phyloP scores from a whole-genome alignment of 2,888 invertebrate species.

The Resseliella maxima region DNA sequence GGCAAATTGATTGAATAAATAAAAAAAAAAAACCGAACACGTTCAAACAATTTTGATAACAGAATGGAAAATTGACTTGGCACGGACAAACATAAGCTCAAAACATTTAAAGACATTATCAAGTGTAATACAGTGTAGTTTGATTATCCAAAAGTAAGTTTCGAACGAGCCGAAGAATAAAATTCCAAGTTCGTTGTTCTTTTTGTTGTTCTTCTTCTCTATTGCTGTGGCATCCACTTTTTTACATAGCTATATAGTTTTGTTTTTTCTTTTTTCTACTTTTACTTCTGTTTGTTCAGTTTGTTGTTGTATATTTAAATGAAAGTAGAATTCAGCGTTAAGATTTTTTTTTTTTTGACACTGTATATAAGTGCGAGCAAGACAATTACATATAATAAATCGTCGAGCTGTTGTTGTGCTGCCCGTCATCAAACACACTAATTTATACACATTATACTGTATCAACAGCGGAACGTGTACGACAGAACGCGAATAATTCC shows the following conservation, averaged over 20 bases:
- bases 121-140: too few species aligned
- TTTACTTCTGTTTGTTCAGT: not conserved
- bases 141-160: too few species aligned
- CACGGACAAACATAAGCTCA: too few species aligned
- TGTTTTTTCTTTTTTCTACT: not conserved
- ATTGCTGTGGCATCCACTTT: too few species aligned
- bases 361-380: constrained; percentile 1
- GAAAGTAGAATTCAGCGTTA: constrained; percentile 11
- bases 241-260: not conserved
- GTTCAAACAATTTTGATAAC: too few species aligned
- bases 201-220: too few species aligned
- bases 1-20: too few species aligned
- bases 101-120: too few species aligned
- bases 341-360: not conserved
- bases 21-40: too few species aligned
- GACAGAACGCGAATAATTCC: not conserved
- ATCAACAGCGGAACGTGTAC: not conserved
- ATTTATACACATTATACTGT: constrained; percentile 48
- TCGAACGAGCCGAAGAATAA: too few species aligned
- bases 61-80: too few species aligned
- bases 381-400: not conserved
- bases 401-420: constrained; percentile 18
- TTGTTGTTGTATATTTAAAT: constrained; percentile 12
- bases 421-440: constrained; percentile 42
- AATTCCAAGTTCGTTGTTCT: too few species aligned